Conservation (phyloP, 1,140 invertebrate species). For the Neuroterus valhalla region DNA sequence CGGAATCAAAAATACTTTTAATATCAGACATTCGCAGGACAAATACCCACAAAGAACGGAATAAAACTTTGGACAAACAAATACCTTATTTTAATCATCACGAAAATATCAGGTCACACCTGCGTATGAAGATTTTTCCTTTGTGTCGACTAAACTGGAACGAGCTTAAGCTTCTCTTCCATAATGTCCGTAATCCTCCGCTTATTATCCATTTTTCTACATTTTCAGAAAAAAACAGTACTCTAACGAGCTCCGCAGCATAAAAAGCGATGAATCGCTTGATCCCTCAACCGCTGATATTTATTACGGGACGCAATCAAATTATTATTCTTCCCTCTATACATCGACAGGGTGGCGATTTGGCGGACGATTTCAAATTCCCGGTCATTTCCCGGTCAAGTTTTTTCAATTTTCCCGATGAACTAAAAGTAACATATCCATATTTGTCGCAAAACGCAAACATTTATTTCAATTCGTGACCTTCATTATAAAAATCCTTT, state of each 20-base stretch:
- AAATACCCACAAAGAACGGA: background rate
- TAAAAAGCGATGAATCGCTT: background rate
- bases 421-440: too few species aligned
- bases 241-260: background rate
- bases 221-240: background rate
- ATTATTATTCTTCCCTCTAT: background rate
- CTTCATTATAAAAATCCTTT: too few species aligned
- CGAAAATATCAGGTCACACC: background rate
- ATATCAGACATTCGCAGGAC: too few species aligned
- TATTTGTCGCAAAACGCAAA: too few species aligned
- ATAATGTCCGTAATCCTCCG: constrained; percentile 12
- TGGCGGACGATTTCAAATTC: too few species aligned
- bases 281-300: constrained; percentile 5
- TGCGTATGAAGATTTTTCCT: constrained; percentile 11
- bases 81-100: background rate
- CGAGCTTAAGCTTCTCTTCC: constrained; percentile 8
- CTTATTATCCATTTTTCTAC: constrained; percentile 15
- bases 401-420: too few species aligned
- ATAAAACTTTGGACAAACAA: background rate
- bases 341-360: too few species aligned
- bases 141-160: background rate
- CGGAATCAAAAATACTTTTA: too few species aligned
- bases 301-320: background rate
- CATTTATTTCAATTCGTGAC: too few species aligned
- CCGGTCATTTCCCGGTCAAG: too few species aligned